phyloP scores from a whole-genome alignment of 2,113 vertebrate genomes.

The Fregetta grallaria region DNA sequence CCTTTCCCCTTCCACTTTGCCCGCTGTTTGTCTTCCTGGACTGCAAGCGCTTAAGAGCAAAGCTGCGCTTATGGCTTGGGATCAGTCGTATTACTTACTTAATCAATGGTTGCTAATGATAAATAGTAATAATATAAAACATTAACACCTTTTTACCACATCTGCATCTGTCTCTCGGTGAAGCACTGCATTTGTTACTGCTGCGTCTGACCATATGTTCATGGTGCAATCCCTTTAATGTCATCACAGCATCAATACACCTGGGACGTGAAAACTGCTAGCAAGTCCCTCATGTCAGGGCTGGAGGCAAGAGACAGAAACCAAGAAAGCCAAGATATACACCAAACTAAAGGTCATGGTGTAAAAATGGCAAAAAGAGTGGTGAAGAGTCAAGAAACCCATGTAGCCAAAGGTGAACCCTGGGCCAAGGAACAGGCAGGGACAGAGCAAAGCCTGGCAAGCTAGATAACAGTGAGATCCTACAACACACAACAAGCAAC shows the following conservation, averaged over 20 bases:
- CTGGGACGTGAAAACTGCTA: background rate
- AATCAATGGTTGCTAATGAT: background rate
- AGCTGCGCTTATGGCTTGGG: background rate
- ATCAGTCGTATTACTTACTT: background rate
- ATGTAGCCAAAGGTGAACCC: background rate
- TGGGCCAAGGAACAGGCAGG: background rate
- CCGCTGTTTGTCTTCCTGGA: background rate
- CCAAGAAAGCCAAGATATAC: background rate
- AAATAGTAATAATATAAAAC: slow-evolving; percentile 3
- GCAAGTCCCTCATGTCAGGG: background rate
- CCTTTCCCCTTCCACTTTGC: background rate
- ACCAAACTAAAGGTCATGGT: background rate
- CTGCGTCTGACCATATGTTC: background rate
- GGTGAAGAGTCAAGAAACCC: background rate
- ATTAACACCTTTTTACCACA: background rate
- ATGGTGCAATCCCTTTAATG: background rate
- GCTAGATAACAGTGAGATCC: background rate
- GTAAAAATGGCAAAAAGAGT: background rate
- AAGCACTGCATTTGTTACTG: background rate
- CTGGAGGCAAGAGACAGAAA: background rate
- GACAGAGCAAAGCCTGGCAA: background rate
- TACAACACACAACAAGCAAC: background rate
- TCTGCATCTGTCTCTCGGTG: background rate
- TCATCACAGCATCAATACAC: background rate
- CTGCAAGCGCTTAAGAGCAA: background rate